Base-by-base conservation (phyloP, 2,888 invertebrate genomes). In the Synergus umbraculus region DNA sequence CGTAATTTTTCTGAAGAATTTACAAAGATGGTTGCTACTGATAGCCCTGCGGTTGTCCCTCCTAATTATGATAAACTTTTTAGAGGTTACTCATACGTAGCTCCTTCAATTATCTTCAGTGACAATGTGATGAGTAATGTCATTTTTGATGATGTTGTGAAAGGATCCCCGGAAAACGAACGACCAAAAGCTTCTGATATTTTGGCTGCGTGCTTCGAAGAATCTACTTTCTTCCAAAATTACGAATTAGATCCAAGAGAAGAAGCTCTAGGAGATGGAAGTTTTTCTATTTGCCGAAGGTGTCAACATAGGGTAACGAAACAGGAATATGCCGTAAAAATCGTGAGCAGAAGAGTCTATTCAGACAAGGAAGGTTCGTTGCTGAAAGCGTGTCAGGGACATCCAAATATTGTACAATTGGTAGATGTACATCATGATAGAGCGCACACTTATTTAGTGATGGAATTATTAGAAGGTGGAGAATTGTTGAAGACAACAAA, bases 1-100 rank as follows among this genome's bases (percentile, higher is more conserved):
- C 97, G 97, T 90, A 98, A 99, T 94, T 99, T 99, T 92, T 97
- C 98, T 66, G 97, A 97, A 84, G 99, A 99, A 93, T 99, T 99
- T 93, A 99, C 99, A 0, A 95, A 96, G 88, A 97, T 98, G 96
- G 94, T 95, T 76, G 96, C 98, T 9, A 96, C 97, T 0, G 98
- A 98, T 93, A 98, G 98, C 7, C 98, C 98, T 0, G 97, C 97
- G 22, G 95, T 97, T 82, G 95, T 97, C 78, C 98, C 98, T 60
- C 95, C 95, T 65, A 96, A 97, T 89, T 95, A 95, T 89, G 97
- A 97, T 89, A 97, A 96, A 90, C 94, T 98, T 84, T 98, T 98
- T 93, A 95, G 97, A 78, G 97, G 98, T 46, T 99, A 99, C 91
- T 98, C 98, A 0, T 99, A 97, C 92, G 97, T 99, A 78, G 97